phyloP scores from a whole-genome alignment of 2,797 vertebrate species.

The Garrulus glandarius region DNA sequence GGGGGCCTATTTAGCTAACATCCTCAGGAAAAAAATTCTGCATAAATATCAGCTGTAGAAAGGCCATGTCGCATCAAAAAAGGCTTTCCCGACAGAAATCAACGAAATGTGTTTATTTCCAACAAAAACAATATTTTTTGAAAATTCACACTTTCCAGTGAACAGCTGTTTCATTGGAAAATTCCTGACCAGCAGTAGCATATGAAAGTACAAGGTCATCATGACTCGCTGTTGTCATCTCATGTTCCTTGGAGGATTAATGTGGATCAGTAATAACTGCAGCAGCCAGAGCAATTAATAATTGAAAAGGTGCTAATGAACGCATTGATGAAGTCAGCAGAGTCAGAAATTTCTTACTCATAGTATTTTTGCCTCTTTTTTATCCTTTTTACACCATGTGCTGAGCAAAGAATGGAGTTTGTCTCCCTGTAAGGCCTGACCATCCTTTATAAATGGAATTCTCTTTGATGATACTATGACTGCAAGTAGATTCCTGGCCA shows the following conservation, averaged over 20 bases:
- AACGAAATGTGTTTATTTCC: not conserved
- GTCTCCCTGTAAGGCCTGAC: not conserved
- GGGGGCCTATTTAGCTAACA: not conserved
- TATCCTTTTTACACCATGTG: not conserved
- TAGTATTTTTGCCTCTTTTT: conserved; percentile 7
- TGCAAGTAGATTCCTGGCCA: not conserved
- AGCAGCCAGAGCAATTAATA: conserved; percentile 47
- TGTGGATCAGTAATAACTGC: conserved; percentile 37
- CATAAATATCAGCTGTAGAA: not conserved
- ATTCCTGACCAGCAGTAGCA: not conserved
- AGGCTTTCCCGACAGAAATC: not conserved
- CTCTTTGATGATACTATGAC: not conserved
- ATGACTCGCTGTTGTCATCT: not conserved
- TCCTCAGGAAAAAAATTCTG: not conserved
- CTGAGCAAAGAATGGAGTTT: not conserved
- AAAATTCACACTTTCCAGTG: not conserved
- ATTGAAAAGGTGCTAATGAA: conserved; percentile 39
- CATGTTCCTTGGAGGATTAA: conserved; percentile 20
- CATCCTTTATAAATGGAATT: not conserved
- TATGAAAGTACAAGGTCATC: not conserved
- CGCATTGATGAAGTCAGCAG: not conserved
- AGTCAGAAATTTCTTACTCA: not conserved
- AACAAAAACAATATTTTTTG: not conserved
- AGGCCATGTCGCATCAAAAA: not conserved
- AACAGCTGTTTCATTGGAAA: conserved; percentile 26